phyloP scores from a whole-genome alignment of 2,888 invertebrate genomes.

The Protula sp. region DNA sequence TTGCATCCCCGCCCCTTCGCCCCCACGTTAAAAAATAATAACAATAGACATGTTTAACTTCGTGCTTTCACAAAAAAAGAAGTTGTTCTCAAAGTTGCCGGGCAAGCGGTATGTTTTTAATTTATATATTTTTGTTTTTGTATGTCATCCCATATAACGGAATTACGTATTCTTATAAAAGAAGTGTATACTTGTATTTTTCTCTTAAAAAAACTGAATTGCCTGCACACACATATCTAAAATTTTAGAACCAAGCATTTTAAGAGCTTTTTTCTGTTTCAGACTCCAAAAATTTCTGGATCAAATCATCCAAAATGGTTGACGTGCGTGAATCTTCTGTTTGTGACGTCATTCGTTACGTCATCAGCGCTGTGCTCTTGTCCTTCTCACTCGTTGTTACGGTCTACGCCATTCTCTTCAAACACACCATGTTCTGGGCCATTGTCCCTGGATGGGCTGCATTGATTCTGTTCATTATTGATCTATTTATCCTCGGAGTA shows the following conservation, averaged over 20 bases:
- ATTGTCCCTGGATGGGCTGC: conserved; percentile 17
- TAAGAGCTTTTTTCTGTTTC: neutral
- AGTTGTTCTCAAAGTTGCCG: too few species aligned
- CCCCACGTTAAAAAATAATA: too few species aligned
- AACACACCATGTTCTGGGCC: conserved; percentile 14
- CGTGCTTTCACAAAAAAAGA: too few species aligned
- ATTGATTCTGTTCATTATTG: conserved; percentile 15
- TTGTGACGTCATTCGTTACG: conserved; percentile 17
- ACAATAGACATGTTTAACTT: too few species aligned
- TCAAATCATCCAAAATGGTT: conserved; percentile 12
- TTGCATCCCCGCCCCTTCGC: too few species aligned
- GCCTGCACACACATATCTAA: too few species aligned
- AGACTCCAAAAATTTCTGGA: neutral
- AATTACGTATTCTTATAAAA: too few species aligned
- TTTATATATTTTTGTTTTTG: too few species aligned
- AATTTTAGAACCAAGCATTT: neutral
- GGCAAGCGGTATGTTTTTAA: too few species aligned
- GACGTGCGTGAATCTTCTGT: conserved; percentile 11
- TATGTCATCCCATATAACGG: too few species aligned
- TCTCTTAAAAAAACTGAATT: too few species aligned
- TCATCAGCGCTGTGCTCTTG: conserved; percentile 12
- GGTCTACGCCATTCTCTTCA: conserved; percentile 12
- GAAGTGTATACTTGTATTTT: too few species aligned
- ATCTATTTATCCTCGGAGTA: conserved; percentile 12
- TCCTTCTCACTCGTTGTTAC: conserved; percentile 13